Conservation (phyloP, 2,113 vertebrate species). For the Fukomys damarensis region DNA sequence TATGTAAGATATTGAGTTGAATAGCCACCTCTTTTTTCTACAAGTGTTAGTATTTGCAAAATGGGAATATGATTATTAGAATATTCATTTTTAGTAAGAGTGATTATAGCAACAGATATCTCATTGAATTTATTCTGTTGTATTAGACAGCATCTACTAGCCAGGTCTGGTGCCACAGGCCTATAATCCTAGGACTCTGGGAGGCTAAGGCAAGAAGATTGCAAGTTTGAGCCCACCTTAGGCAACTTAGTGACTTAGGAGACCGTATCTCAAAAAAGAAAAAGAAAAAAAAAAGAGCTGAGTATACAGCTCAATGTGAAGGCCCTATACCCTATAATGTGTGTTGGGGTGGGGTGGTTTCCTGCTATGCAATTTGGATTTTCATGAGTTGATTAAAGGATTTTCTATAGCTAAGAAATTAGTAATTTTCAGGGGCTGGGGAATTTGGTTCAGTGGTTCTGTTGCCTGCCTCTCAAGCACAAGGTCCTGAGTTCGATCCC, state of each 20-base stretch:
- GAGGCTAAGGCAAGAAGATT: not conserved
- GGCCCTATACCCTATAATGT: no score
- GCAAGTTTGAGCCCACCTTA: not conserved
- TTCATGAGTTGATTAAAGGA: constrained; percentile 17
- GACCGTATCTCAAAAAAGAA: not conserved
- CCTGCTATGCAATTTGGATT: not conserved
- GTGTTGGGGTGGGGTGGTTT: not conserved
- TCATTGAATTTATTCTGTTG: constrained; percentile 44
- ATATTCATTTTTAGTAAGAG: not conserved
- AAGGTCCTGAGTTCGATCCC: no score
- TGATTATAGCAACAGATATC: not conserved
- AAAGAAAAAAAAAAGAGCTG: not conserved
- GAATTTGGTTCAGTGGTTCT: no score
- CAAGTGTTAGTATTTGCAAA: constrained; percentile 20
- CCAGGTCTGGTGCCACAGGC: not conserved
- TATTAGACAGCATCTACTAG: not conserved
- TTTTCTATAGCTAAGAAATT: not conserved
- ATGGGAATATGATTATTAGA: constrained; percentile 33
- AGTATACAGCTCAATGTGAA: no score
- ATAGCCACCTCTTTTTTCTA: not conserved
- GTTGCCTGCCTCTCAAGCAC: no score
- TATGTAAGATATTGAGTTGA: constrained; percentile 20
- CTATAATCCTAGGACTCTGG: not conserved
- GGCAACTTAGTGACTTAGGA: not conserved
- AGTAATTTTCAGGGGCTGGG: constrained; percentile 22